Evolutionary conservation across 2,113 vertebrate genomes (phyloP), one percentile per base, ranked within the genome.

Genomic region (Salvelinus namaycush): DNA sequence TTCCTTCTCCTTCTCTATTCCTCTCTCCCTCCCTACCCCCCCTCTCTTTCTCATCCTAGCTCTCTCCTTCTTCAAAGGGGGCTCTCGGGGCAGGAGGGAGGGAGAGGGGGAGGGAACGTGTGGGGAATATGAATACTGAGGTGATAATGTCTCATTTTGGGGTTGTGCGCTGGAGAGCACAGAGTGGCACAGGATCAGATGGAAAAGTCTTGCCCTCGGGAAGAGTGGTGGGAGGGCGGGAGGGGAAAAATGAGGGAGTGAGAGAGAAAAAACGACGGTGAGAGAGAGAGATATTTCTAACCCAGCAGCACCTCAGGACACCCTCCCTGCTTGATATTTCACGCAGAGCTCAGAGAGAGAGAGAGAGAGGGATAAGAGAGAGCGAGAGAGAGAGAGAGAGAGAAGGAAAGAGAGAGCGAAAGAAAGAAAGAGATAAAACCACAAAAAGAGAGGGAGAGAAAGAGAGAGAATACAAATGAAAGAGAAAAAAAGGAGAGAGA

Each of bases 141-240:
- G 80, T 75, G 75, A 75, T 78, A 88, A 76, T 87, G 84, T 84
- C 77, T 77, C 65, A 84, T 87, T 87, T 84, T 87, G 68, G 81
- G 51, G 78, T 84, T 73, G 75, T 78, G 72, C 74, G 71, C 67
- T 75, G 78, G 72, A 81, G 83, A 73, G 73, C 73, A 80, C 73
- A 76, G 69, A 27, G 79, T 76, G 84, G 84, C 22, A 85, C 72
- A 39, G 76, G 77, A 84, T 88, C 84, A 88, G 84, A 87, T 54
- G 73, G 60, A 22, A 71, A 13, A 78, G 74, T 80, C 71, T 54
- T 76, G 51, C 51, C 83, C 78, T 11, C 2, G n/a, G 9, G 68
- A 18, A 49, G 39, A 12, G 22, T 9, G 4, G 22, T 12, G 34
- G 60, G 48, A 39, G 44, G 5, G 31, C 39, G 27, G 11, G 54